Evolutionary conservation across 2,113 vertebrate genomes (phyloP).

Genomic region (Cyanoliseus patagonus): DNA sequence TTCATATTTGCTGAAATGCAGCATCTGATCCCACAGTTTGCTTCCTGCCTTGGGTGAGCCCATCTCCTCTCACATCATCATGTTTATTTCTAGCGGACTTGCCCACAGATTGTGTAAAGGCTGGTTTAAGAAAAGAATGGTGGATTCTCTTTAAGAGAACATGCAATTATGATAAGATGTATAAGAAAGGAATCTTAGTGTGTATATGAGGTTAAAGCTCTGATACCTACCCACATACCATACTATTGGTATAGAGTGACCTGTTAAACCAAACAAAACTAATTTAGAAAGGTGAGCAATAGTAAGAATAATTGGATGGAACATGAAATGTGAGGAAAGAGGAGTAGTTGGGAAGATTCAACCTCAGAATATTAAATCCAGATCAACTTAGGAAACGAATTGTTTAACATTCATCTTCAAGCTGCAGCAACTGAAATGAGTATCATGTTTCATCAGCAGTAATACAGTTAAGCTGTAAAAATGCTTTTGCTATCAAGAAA

Average conservation of each 20-base stretch:
- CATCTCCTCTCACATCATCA: background rate
- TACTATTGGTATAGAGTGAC: background rate
- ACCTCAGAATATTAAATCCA: background rate
- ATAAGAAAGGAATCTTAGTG: background rate
- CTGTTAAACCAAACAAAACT: background rate
- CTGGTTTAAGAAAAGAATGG: background rate
- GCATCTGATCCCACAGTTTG: background rate
- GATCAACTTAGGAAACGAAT: background rate
- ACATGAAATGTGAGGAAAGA: background rate
- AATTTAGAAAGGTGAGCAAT: background rate
- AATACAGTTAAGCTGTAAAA: background rate
- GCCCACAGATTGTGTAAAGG: fast-evolving
- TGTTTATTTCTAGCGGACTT: background rate
- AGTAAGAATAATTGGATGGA: background rate
- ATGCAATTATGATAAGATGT: background rate
- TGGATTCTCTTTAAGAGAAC: background rate
- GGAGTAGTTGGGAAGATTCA: background rate
- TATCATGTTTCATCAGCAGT: background rate
- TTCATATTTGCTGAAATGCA: background rate
- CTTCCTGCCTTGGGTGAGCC: background rate
- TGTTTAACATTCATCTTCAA: background rate
- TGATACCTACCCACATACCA: background rate
- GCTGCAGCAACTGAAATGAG: background rate
- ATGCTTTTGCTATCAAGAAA: background rate
- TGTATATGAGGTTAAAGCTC: background rate